phyloP scores from a whole-genome alignment of 53 echinoderm and acorn worm genomes.

The Astropecten irregularis region DNA sequence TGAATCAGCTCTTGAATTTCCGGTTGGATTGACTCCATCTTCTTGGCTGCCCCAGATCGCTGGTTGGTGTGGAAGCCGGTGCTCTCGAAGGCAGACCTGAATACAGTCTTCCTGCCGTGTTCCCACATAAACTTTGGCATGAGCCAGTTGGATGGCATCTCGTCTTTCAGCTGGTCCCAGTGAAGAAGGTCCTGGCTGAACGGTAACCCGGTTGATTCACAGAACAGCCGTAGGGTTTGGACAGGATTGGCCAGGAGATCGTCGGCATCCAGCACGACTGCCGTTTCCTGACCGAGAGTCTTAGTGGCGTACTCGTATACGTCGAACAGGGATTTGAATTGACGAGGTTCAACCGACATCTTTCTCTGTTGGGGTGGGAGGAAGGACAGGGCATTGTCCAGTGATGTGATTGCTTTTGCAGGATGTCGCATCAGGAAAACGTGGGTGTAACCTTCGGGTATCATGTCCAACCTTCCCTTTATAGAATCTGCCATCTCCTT shows the following conservation, averaged over 20 bases:
- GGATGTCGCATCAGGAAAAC: background rate
- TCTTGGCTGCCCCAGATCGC: too few species aligned
- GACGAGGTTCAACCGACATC: background rate
- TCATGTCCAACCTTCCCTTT: background rate
- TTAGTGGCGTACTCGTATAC: background rate
- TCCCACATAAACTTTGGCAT: background rate
- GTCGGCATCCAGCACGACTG: background rate
- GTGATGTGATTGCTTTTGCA: background rate
- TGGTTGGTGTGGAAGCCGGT: constrained; percentile 1
- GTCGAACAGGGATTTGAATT: background rate
- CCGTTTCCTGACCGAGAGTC: background rate
- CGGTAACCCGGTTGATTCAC: background rate
- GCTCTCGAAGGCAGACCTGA: background rate
- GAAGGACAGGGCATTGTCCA: background rate
- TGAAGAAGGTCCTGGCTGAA: background rate
- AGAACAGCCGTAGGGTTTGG: background rate
- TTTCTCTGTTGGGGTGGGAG: background rate
- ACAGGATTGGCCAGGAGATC: background rate
- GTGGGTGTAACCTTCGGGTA: constrained; percentile 7
- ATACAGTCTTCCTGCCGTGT: too few species aligned
- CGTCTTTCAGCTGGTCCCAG: background rate
- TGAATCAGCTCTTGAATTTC: too few species aligned
- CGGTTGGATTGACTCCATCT: too few species aligned
- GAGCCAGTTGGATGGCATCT: background rate
- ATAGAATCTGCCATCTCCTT: background rate